Evolutionary conservation across 2,113 vertebrate genomes (phyloP), one percentile per base, ranked within the genome.

Genomic region (Vidua macroura): DNA sequence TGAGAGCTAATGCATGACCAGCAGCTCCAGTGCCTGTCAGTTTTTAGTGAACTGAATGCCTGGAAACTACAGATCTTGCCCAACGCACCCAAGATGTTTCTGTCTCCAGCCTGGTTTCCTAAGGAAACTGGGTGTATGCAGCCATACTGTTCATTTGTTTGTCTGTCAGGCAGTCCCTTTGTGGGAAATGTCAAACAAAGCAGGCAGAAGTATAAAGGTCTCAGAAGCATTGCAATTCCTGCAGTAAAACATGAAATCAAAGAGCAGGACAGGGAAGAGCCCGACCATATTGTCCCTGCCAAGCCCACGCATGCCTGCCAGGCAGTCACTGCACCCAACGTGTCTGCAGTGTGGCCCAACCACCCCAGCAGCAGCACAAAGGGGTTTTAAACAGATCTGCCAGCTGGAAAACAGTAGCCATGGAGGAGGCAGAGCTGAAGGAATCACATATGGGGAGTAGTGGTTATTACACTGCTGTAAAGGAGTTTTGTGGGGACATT

Each of bases 1-100:
- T 97, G 79, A 95, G 46, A 87, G 33, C 43, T 77, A 64, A 94
- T 58, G 82, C 69, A 79, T 70, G 72, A 86, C 72, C 88, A 88
- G 76, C 76, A 93, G 83, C 76, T 93, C 73, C 80, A 78, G 72
- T 56, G 52, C 0, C 8, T 53, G 88, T 43, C 7, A 2, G 43
- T 43, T 78, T 72, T 83, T 37, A 86, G 84, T 55, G 66, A 90
- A 93, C 46, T 15, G 60, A 86, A 67, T 62, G 90, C 78, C 74
- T 90, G 53, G 67, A 88, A 93, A 86, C 88, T 60, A 59, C 73
- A 81, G 75, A 72, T 37, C 74, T 70, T 9, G 2, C 52, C 73
- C 92, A 59, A 17, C 0, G 0, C 13, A 28, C 44, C 55, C 83
- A 59, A 56, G 85, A 90, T 78, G 60, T 74, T 92, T 94, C 85